phyloP scores from a whole-genome alignment of 2,888 invertebrate genomes.

The Octonoba sinensis region DNA sequence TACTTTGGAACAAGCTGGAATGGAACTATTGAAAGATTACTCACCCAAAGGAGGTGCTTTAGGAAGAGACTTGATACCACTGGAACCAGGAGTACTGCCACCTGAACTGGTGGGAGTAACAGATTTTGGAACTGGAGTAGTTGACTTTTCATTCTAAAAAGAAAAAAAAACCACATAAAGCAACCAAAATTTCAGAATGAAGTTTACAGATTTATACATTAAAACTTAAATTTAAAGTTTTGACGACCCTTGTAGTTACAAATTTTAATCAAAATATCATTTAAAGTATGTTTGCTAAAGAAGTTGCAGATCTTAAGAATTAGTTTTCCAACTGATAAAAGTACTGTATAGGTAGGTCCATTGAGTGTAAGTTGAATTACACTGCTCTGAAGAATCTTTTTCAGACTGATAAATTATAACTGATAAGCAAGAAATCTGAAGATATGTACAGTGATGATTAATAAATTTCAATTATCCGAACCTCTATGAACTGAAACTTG shows the following conservation, averaged over 20 bases:
- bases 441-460: no score
- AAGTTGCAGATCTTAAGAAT: no score
- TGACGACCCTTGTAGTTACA: not conserved
- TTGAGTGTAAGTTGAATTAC: no score
- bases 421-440: no score
- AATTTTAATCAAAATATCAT: not conserved
- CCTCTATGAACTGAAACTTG: no score
- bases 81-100: slow-evolving; percentile 68
- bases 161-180: not conserved
- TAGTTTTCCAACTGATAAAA: no score
- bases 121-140: slow-evolving; percentile 90
- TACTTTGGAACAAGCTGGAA: no score
- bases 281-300: no score
- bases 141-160: slow-evolving; percentile 81
- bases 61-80: slow-evolving; percentile 64
- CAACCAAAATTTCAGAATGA: not conserved
- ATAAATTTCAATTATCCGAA: no score
- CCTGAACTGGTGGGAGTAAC: slow-evolving; percentile 82
- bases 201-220: not conserved
- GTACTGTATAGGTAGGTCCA: no score
- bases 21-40: slow-evolving; percentile 1
- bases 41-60: slow-evolving; percentile 64
- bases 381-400: no score
- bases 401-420: no score
- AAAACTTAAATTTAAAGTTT: not conserved